Percentiles rank a stretch among this genome's conserved stretches.
Evolutionary conservation across 2,797 vertebrate genomes (phyloP).

Genomic region (Gambelia wislizenii): DNA sequence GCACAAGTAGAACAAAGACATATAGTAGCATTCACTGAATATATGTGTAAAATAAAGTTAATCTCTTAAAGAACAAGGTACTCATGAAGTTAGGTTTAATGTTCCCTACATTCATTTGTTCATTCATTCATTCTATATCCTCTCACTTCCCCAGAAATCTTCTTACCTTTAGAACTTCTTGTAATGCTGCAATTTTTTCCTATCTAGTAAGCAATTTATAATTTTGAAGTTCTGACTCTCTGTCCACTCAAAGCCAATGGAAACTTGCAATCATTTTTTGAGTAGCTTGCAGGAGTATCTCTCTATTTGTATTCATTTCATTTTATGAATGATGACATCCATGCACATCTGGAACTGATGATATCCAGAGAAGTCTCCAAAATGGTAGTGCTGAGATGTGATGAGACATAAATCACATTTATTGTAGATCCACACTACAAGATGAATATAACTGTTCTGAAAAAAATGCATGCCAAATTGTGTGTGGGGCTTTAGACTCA

Average conservation of each 20-base stretch:
- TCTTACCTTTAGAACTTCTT: constrained; percentile 47
- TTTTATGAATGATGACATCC: constrained; percentile 75
- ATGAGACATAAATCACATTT: constrained; percentile 72
- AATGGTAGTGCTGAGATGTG: constrained; percentile 77
- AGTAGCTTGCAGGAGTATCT: constrained; percentile 64
- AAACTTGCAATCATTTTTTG: constrained; percentile 68
- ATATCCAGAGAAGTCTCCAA: constrained; percentile 76
- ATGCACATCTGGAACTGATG: constrained; percentile 81
- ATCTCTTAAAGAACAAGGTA: constrained; percentile 1
- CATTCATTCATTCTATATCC: too few species aligned
- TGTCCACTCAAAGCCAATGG: constrained; percentile 65
- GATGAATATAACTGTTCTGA: constrained; percentile 64
- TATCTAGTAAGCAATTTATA: constrained; percentile 39
- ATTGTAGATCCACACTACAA: constrained; percentile 71
- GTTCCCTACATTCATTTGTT: too few species aligned
- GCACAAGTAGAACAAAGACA: not conserved
- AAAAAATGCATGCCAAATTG: constrained; percentile 55
- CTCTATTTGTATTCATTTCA: constrained; percentile 77
- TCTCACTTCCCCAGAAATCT: constrained; percentile 25
- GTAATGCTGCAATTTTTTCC: constrained; percentile 1
- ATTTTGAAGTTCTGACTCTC: constrained; percentile 56
- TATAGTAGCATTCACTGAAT: constrained; percentile 8
- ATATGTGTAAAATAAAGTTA: constrained; percentile 39
- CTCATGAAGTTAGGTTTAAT: too few species aligned
- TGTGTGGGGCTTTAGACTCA: constrained; percentile 45